A percentile compares a stretch with the other conserved stretches of the same genome.
These are phyloP conservation scores for Calephelis perditalis DNA, from an alignment of 2,888 invertebrate species.

Conservation along the genomic window DNA sequence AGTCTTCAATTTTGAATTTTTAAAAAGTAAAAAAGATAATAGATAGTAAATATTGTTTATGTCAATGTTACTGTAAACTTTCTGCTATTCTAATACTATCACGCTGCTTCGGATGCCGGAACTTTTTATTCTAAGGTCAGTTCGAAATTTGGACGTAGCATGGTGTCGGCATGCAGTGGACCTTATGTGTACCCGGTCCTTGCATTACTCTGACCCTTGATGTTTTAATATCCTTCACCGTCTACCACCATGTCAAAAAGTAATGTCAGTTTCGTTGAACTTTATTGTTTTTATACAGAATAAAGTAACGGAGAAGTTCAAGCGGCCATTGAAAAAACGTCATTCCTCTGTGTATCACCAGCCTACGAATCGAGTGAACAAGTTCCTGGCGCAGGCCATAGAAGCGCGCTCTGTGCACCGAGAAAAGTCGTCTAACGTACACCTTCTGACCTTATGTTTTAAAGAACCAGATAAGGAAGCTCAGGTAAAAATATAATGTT, in stretches of 20 bases:
- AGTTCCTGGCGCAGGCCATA: conserved; percentile 93
- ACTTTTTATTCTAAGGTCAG: conserved; percentile 72
- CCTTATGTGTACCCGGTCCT: conserved; percentile 47
- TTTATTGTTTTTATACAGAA: conserved; percentile 76
- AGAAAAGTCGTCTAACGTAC: conserved; percentile 93
- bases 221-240: conserved; percentile 1
- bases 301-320: conserved; percentile 92
- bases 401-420: conserved; percentile 93
- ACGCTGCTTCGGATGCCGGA: conserved; percentile 76
- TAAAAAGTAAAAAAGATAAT: no score
- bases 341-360: conserved; percentile 92
- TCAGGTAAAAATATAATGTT: conserved; percentile 70
- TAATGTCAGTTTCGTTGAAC: conserved; percentile 37
- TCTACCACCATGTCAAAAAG: conserved; percentile 21
- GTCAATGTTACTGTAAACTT: conserved; percentile 33
- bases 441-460: conserved; percentile 90
- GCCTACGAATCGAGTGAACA: conserved; percentile 94
- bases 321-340: conserved; percentile 91
- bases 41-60: not conserved
- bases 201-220: conserved; percentile 12
- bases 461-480: conserved; percentile 91
- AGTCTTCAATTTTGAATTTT: no score
- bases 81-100: conserved; percentile 67
- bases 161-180: conserved; percentile 66
- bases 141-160: conserved; percentile 58